Evolutionary conservation across 2,888 invertebrate genomes (phyloP), one percentile per base, ranked within the genome.

Genomic region (Agonopterix alstromeriana): DNA sequence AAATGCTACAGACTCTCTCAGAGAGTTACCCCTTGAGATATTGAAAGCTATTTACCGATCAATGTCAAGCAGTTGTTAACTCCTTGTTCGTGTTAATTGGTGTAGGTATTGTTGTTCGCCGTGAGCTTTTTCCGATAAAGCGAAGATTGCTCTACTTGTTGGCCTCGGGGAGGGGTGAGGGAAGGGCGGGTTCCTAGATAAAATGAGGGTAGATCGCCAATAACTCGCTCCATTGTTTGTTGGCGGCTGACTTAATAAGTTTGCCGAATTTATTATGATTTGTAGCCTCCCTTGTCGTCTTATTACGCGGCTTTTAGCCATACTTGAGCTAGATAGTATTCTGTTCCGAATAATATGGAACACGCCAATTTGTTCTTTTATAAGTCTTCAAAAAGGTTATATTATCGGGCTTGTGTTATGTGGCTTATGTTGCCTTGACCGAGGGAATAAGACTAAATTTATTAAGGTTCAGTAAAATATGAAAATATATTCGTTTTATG

Each of bases 191-290:
- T 61, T 59, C 75, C 69, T 73, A 77, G 78, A 82, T 79, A 82
- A 77, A 80, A 75, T 73, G 78, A 77, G 81, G 84, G 81, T 81
- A 80, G 81, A 84, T 86, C 82, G 78, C 77, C 85, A 86, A 85
- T 86, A 87, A 82, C 82, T 79, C 73, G 77, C 72, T 74, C 83
- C 80, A 86, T 85, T 86, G 86, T 87, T 87, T 86, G 84, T 82
- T 77, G 80, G 80, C 80, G 78, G 79, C 79, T 75, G 83, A 82
- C 85, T 84, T 86, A 86, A 86, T 87, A 87, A 87, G 85, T 83
- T 82, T 80, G 65, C 74, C 78, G 69, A 82, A 86, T 86, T 84
- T 86, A 85, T 85, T 84, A 84, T 87, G 84, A 86, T 85, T 85
- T 84, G 82, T 83, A 73, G 78, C 70, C 74, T 77, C 75, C 74